Conservation (phyloP, 2,797 vertebrate genomes). For the Salarias fasciatus region DNA sequence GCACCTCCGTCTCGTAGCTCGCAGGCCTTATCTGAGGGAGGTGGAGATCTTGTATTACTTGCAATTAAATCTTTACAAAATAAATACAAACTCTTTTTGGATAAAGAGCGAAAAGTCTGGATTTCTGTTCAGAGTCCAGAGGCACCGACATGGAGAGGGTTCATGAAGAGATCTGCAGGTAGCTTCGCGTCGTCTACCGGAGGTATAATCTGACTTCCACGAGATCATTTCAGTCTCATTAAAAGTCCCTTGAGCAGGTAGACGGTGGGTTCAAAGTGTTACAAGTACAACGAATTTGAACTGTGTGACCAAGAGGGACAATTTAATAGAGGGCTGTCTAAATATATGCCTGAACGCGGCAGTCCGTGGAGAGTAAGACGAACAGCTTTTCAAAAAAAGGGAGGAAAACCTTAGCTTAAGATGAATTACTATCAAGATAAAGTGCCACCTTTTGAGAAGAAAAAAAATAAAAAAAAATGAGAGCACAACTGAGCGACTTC, state of each 20-base stretch:
- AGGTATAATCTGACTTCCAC: slow-evolving; percentile 22
- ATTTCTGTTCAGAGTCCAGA: slow-evolving; percentile 36
- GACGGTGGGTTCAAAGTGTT: slow-evolving; percentile 22
- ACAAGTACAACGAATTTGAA: slow-evolving; percentile 21
- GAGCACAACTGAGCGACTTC: slow-evolving; percentile 26
- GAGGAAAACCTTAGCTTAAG: slow-evolving; percentile 25
- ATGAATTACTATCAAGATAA: slow-evolving; percentile 26
- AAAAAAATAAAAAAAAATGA: slow-evolving; percentile 48
- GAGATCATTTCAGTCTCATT: slow-evolving; percentile 22
- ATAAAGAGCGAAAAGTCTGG: slow-evolving; percentile 25
- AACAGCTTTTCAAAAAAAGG: slow-evolving; percentile 1
- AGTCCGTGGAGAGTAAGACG: slow-evolving; percentile 42
- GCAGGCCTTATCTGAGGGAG: slow-evolving; percentile 36
- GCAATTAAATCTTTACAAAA: slow-evolving; percentile 41
- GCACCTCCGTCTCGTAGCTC: slow-evolving; percentile 12
- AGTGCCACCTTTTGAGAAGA: slow-evolving; percentile 25
- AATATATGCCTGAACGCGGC: slow-evolving; percentile 30
- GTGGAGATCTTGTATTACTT: neutral
- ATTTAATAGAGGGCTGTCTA: slow-evolving; percentile 13
- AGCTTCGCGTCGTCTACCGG: slow-evolving; percentile 16
- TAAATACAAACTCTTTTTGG: slow-evolving; percentile 32
- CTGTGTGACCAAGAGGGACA: slow-evolving; percentile 19
- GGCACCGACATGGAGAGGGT: slow-evolving; percentile 13
- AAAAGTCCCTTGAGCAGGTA: slow-evolving; percentile 21
- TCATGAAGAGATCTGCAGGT: too few relatives aligned